These are phyloP conservation scores for Archivesica marissinica DNA, from an alignment of 1,140 invertebrate species.

Conservation along the genomic window DNA sequence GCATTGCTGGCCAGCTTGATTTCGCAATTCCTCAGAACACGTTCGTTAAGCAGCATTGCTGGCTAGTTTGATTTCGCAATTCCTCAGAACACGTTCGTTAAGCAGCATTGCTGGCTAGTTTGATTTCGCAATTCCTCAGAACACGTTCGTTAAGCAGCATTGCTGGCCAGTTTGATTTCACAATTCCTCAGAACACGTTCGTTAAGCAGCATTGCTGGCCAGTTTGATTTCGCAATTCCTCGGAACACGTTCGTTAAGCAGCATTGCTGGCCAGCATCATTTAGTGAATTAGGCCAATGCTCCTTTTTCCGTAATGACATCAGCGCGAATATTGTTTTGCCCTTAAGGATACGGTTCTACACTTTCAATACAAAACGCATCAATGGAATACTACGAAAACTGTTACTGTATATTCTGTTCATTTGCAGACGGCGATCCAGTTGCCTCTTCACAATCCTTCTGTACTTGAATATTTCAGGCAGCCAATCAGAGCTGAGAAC, in stretches of 20 bases:
- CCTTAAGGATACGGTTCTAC: too few relatives aligned
- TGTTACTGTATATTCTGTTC: conserved; percentile 1
- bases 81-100: not conserved
- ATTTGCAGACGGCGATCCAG: not conserved
- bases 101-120: not conserved
- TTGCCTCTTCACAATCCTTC: not conserved
- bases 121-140: not conserved
- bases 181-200: not conserved
- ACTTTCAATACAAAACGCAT: too few relatives aligned
- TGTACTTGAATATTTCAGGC: not conserved
- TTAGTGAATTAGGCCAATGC: not conserved
- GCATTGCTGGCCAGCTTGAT: not conserved
- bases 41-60: too few relatives aligned
- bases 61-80: too few relatives aligned
- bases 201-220: not conserved
- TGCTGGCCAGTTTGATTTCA: not conserved
- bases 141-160: not conserved
- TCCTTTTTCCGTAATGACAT: not conserved
- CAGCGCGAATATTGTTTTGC: too few relatives aligned
- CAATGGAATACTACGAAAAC: not conserved
- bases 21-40: not conserved
- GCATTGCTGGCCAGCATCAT: not conserved
- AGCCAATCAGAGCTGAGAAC: conserved; percentile 16
- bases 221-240: not conserved
- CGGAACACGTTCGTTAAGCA: not conserved